Evolutionary conservation across 2,797 vertebrate species (phyloP).

Genomic region (Acipenser oxyrinchus): DNA sequence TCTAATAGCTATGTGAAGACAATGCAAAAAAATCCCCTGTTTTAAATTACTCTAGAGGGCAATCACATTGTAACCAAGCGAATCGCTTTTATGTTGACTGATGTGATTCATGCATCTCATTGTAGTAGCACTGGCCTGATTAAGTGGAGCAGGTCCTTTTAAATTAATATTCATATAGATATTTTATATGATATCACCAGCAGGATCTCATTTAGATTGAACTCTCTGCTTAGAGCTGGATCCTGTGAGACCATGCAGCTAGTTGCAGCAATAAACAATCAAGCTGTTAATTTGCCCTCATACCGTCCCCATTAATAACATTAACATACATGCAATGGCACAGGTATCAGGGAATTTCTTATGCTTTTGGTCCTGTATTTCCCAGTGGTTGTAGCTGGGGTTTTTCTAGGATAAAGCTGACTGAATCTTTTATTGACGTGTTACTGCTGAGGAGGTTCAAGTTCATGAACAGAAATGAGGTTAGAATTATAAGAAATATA

Average conservation of each 20-base stretch:
- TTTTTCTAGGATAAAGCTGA: no score
- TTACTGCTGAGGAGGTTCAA: no score
- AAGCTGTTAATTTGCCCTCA: constrained; percentile 43
- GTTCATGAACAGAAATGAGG: no score
- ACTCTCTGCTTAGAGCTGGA: constrained; percentile 32
- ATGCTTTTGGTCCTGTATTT: no score
- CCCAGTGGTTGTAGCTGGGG: no score
- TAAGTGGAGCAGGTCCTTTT: constrained; percentile 24
- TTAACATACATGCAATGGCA: constrained; percentile 47
- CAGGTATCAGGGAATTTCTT: constrained; percentile 19
- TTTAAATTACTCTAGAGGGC: no score
- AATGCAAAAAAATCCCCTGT: no score
- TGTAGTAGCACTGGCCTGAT: constrained; percentile 15
- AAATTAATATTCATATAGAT: constrained; percentile 44
- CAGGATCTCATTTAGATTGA: constrained; percentile 47
- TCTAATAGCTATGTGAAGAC: no score
- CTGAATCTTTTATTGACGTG: no score
- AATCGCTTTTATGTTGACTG: neutral
- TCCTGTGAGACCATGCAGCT: constrained; percentile 14
- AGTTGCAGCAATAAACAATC: constrained; percentile 49
- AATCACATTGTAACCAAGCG: no score
- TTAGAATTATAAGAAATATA: no score
- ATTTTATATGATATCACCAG: constrained; percentile 47
- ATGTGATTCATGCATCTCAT: neutral
- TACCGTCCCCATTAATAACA: constrained; percentile 52